Base-by-base conservation (phyloP, 2,888 invertebrate genomes). In the Octonoba sinensis region DNA sequence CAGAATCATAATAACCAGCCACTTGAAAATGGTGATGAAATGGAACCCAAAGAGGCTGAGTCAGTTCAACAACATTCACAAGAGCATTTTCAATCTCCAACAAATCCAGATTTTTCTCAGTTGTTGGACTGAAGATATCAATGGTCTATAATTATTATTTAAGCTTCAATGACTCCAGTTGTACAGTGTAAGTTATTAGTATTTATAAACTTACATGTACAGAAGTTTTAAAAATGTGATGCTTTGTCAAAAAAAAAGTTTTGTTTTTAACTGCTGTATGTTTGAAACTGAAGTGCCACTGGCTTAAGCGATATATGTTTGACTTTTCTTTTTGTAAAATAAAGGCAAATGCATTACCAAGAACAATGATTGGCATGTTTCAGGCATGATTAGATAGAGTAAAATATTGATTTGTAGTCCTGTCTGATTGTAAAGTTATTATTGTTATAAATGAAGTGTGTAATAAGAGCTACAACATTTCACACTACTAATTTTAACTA, bases 61-160 rank as follows among this genome's bases (percentile, higher is more conserved):
- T 56, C 67, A 66, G 65, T 75, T 59, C 69, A 67, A 36, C 72
- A 72, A 22, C 76, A 71, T 22, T 46, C 62, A 27, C 74, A 78
- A 64, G 70, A 78, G 51, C 83, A 83, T 70, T 83, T 77, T 60
- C 83, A 83, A 47, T 77, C 78, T 36, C 73, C 83, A 16, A 72
- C 57, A 18, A 79, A 75, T 71, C 83, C 83, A 1, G 83, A 83
- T 27, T 83, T 83, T 70, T 79, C 83, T 51, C 83, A 83, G 36
- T 60, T 83, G 47, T 60, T 83, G 20, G 83, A 83, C 65, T 83
- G 78, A 83, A 66, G 22, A 18, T 60, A 20, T 24, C 20, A 20
- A 15, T 46, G 36, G 11, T 8, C 36, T 24, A 46, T 46, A 46
- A 46, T 69, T 69, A 60, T 54, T 69, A 47, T 36, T 57, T 36